Base-by-base conservation (phyloP, 2,797 vertebrate genomes). In the Coluber constrictor region DNA sequence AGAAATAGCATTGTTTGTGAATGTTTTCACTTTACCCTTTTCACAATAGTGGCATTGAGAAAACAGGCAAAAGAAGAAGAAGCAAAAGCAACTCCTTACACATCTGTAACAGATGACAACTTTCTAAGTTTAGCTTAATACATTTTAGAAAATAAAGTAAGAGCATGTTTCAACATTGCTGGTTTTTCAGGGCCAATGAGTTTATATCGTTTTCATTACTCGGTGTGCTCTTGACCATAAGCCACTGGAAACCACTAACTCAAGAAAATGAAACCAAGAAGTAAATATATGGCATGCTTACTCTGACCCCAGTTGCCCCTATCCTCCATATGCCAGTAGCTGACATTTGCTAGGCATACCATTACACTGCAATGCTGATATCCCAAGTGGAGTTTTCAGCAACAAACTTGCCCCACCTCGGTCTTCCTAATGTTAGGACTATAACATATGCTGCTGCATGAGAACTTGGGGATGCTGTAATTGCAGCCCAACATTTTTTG, bases 201-300 rank as follows among this genome's bases (percentile, higher is more conserved):
- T 91, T 89, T 94, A 87, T 20, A 74, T 96, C 96, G 94, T 94
- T 96, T 92, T 96, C 96, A 97, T 97, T 97, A 96, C 95, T 97
- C 97, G 20, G 43, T 96, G 96, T 97, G 96, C 96, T 97, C 96
- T 95, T 95, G 95, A 95, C 97, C 94, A 92, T 93, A 96, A 95
- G 96, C 96, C 97, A 97, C 90, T 43, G 94, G 95, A 96, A 95
- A 96, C 94, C 66, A 90, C 87, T 95, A 97, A 95, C 93, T 94
- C 92, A 43, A 94, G 94, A 97, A 98, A 98, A 97, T 97, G 97
- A 96, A 98, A 97, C 96, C 97, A 97, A 96, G 79, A 96, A 96
- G 96, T 57, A 94, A 86, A 96, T 96, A 96, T n/a, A 95, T 59
- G 90, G 47, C 94, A 47, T 79, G 5, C 0, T 54, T 88, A 90